Evolutionary conservation across 2,797 vertebrate genomes (phyloP), one percentile per base, ranked within the genome.

Genomic region (Channallabes apus): DNA sequence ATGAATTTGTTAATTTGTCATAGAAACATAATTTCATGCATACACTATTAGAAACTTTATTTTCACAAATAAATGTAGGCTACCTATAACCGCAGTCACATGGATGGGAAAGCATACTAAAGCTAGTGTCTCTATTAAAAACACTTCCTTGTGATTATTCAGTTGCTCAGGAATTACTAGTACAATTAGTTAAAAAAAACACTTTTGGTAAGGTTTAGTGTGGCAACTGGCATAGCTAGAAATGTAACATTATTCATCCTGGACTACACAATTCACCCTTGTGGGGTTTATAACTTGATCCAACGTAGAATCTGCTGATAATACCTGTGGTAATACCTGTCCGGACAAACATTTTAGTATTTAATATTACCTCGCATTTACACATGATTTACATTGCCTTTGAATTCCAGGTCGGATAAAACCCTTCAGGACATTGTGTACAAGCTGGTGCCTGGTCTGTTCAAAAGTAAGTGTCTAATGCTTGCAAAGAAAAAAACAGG

Each of bases 351-450:
- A 15, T 29, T 75, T 56, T 18, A 18, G 46, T 20, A 58, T 73
- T n/a, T 9, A 8, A 41, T 15, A 38, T 61, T 46, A 46, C 41
- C 54, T 29, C n/a, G 18, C 6, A 61, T 64, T 64, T 18, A 27
- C 35, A 46, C 35, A 64, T 41, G 17, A 41, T 41, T 41, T 64
- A 41, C 29, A 67, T 46, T 77, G n/a, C 5, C 6, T 85, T 12
- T 69, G 0, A 41, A 75, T 86, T 64, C 71, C 91, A 99, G 98
- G 93, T 98, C 98, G 82, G 98, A 99, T 94, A 99, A 99, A 96
- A 99, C 97, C 91, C 97, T 99, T 89, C 98, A 99, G 95, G 98
- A 99, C 87, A 99, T 99, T 76, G 98, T 99, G 79, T 99, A 99
- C 95, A 99, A 99, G 93, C 94, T 99, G 87, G 98, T 99, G 85